A percentile compares a stretch with the other conserved stretches of the same genome.
Conservation (phyloP, 2,888 invertebrate genomes). For the Cheilosia vernalis region DNA sequence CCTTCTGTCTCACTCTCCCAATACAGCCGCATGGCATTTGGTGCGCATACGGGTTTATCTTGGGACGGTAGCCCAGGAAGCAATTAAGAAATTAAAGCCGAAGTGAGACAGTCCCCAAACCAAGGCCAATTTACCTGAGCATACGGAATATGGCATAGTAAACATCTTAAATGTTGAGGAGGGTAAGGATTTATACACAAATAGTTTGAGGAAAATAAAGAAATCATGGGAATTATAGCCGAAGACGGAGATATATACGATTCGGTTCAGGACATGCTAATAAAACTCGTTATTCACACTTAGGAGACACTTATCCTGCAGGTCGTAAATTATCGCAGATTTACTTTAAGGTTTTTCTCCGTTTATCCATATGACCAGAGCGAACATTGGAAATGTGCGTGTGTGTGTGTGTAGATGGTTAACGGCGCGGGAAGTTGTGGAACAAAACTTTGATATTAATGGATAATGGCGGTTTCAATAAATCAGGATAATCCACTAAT, state of each 20-base stretch:
- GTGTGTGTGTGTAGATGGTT: not conserved
- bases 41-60: constrained; percentile 27
- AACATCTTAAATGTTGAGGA: constrained; percentile 2
- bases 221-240: constrained; percentile 50
- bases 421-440: constrained; percentile 2
- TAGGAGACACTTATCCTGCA: constrained; percentile 60
- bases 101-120: constrained; percentile 10
- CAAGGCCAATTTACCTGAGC: not conserved
- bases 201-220: constrained; percentile 18
- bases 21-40: not conserved
- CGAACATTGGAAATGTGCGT: constrained; percentile 29
- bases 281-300: constrained; percentile 70
- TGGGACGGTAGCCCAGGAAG: constrained; percentile 26
- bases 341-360: constrained; percentile 35
- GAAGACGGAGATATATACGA: constrained; percentile 29
- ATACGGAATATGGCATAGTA: constrained; percentile 11
- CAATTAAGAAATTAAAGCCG: constrained; percentile 65
- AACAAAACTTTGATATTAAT: constrained; percentile 29
- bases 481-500: constrained; percentile 62
- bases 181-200: not conserved
- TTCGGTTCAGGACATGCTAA: constrained; percentile 49
- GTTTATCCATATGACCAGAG: constrained; percentile 35
- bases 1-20: not conserved
- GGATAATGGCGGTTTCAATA: constrained; percentile 51
- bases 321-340: constrained; percentile 63